Evolutionary conservation across 2,113 vertebrate species (phyloP).

Genomic region (Oxyura jamaicensis): DNA sequence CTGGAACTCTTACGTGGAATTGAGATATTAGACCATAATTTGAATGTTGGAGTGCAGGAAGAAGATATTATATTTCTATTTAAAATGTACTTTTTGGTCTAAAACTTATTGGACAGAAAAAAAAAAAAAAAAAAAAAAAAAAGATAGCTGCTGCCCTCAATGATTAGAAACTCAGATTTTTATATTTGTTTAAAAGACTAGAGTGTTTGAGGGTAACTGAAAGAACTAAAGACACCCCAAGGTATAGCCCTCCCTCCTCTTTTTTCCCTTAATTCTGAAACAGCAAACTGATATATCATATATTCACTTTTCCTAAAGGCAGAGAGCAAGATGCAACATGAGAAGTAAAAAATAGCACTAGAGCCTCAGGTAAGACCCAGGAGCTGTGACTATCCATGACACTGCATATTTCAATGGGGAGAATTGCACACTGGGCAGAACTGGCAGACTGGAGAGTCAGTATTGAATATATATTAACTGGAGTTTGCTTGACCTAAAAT

Average conservation of each 20-base stretch:
- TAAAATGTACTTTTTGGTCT: background rate
- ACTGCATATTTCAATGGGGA: background rate
- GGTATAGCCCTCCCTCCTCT: background rate
- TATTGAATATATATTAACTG: background rate
- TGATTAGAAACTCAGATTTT: background rate
- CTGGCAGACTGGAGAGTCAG: background rate
- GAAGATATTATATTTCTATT: background rate
- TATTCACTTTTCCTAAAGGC: background rate
- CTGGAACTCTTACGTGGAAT: background rate
- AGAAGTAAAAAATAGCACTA: background rate
- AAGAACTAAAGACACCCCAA: background rate
- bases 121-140: background rate
- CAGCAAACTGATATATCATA: background rate
- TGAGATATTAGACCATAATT: background rate
- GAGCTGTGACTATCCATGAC: slow-evolving; percentile 1
- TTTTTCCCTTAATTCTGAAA: background rate
- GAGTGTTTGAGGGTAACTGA: background rate
- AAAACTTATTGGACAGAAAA: background rate
- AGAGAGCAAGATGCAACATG: background rate
- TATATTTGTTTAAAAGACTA: background rate
- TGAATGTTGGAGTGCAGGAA: background rate
- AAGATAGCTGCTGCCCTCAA: background rate
- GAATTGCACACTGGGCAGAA: background rate
- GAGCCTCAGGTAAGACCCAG: slow-evolving; percentile 42
- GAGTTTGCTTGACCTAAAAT: background rate